phyloP scores from a whole-genome alignment of 1,140 invertebrate species.

The Brachionus rotundiformis region DNA sequence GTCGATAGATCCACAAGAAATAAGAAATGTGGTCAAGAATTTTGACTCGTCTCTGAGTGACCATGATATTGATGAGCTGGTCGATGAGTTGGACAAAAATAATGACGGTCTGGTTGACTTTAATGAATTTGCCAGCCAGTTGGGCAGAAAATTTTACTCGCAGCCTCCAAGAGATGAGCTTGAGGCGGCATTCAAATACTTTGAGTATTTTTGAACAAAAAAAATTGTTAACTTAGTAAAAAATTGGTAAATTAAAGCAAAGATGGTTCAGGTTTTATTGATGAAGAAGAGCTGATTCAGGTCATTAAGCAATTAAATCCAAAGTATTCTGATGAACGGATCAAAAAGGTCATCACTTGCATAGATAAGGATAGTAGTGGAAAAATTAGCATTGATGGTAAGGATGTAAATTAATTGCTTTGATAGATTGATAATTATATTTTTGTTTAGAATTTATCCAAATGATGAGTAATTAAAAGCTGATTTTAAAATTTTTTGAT shows the following conservation, averaged over 20 bases:
- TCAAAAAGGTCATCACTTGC: not conserved
- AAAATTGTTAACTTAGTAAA: not conserved
- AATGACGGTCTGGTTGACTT: conserved; percentile 35
- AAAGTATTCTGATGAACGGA: not conserved
- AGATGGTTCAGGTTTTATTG: conserved; percentile 39
- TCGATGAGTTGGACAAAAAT: conserved; percentile 37
- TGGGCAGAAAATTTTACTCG: conserved; percentile 33
- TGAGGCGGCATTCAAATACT: conserved; percentile 46
- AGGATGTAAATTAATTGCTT: no score
- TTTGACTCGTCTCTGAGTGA: not conserved
- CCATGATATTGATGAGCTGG: conserved; percentile 3
- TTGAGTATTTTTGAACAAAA: not conserved
- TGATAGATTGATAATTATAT: no score
- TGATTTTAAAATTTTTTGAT: no score
- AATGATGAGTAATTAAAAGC: no score
- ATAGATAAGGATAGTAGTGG: conserved; percentile 49
- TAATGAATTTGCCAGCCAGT: conserved; percentile 26
- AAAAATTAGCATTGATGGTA: conserved; percentile 40
- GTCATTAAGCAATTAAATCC: conserved; percentile 32
- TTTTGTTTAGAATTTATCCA: no score
- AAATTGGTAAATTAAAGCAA: not conserved
- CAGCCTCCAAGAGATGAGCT: not conserved
- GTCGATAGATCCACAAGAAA: conserved; percentile 14
- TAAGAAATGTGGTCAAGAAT: not conserved
- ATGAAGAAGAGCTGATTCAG: conserved; percentile 24